Base-by-base conservation (phyloP, 2,113 vertebrate genomes). In the Campylorhamphus procurvoides region DNA sequence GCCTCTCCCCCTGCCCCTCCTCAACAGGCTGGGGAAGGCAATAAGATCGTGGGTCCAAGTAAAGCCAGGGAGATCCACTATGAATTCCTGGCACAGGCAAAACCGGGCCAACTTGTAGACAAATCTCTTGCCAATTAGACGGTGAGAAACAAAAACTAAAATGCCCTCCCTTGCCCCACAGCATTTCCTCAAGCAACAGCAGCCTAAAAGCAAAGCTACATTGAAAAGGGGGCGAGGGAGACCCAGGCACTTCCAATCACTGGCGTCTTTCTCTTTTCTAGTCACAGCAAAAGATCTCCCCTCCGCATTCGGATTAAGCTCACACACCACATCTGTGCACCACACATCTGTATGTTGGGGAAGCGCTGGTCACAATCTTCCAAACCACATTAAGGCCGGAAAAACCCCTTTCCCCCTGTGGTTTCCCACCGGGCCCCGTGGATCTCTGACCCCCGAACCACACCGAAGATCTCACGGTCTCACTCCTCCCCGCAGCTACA, bases 291-390 rank as follows among this genome's bases (percentile, higher is more conserved):
- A 28, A 55, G 37, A 35, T 20, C 47, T 6, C 11, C 4, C 25
- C 19, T 18, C 14, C 29, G 5, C 18, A 31, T 12, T 49, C 42
- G 33, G 29, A 37, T 31, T 18, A 56, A 52, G 24, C 27, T 37
- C 4, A 3, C 67, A 24, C 76, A 25, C 0, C 75, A 25, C 0
- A 14, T 11, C 37, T 20, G 40, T 3, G 9, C 18, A 4, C 18
- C 4, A 18, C 27, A 12, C 4, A 10, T 4, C 9, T 31, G 11
- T 24, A 8, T 20, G 84, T 55, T 2, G 10, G 39, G 24, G 23
- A 39, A 85, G 46, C 3, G 20, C 29, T 29, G 16, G 7, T n/a
- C 20, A 6, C 1, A 31, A 1, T 4, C 3, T 15, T 79, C 33
- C 35, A 52, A 76, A 77, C 4, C 29, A 14, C 16, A 23, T 0